Percentiles rank a stretch among this genome's conserved stretches.
These are phyloP conservation scores for Hylomyscus alleni DNA, from an alignment of 2,797 vertebrate species.

Conservation along the genomic window DNA sequence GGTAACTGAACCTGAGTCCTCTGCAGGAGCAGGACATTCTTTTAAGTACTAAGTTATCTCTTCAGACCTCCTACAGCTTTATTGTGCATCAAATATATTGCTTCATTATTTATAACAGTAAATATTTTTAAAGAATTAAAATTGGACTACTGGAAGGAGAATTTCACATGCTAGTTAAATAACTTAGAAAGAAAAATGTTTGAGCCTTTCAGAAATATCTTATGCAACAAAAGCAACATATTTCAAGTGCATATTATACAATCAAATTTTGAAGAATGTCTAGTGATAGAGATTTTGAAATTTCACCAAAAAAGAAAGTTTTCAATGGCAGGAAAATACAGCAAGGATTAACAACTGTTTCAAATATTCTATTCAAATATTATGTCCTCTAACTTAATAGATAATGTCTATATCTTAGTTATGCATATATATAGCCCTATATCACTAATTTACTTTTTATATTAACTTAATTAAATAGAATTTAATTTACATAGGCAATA, in stretches of 20 bases:
- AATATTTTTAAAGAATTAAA: slow-evolving; percentile 1
- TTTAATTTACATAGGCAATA: not conserved
- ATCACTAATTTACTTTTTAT: not conserved
- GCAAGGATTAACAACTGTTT: not conserved
- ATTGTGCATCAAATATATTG: not conserved
- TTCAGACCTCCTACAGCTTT: not conserved
- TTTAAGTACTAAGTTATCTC: not conserved
- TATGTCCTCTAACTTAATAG: not conserved
- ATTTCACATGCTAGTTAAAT: not conserved
- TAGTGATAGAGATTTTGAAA: not conserved
- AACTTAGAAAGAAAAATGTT: slow-evolving; percentile 11
- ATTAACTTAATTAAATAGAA: not conserved
- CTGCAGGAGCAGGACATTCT: too few species aligned
- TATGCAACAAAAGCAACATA: not conserved
- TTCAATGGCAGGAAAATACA: not conserved
- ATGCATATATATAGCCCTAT: not conserved
- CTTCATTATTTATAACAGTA: slow-evolving; percentile 1
- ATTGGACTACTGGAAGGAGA: not conserved
- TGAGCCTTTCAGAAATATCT: not conserved
- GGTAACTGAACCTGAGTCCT: not conserved
- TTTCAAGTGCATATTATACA: not conserved
- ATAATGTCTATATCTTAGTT: not conserved
- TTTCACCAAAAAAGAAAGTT: not conserved
- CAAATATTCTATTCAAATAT: not conserved
- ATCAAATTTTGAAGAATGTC: not conserved